phyloP scores from a whole-genome alignment of 2,888 invertebrate genomes.

The Bibio marci region DNA sequence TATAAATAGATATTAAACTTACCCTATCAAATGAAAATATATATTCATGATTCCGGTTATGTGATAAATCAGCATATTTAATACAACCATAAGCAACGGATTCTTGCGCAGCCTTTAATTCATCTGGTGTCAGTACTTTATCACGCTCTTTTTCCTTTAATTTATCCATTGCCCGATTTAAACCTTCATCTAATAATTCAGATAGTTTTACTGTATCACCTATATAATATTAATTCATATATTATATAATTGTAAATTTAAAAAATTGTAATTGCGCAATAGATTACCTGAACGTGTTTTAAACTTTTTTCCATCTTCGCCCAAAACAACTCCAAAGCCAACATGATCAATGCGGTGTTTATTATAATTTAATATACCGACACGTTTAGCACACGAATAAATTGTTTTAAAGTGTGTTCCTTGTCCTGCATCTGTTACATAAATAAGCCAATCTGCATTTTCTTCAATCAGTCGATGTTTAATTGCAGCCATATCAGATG shows the following conservation, averaged over 20 bases:
- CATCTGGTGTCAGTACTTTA: constrained; percentile 60
- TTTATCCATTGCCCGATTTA: constrained; percentile 65
- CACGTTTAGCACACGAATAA: constrained; percentile 60
- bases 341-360: constrained; percentile 71
- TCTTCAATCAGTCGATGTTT: constrained; percentile 71
- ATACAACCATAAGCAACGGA: constrained; percentile 96
- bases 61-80: constrained; percentile 92
- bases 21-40: constrained; percentile 90
- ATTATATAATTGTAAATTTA: too few relatives aligned
- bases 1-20: not conserved
- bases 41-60: constrained; percentile 86
- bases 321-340: constrained; percentile 90
- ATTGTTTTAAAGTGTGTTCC: constrained; percentile 44
- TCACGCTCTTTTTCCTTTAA: constrained; percentile 75
- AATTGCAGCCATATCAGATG: constrained; percentile 90
- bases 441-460: constrained; percentile 74
- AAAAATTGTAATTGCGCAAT: too few relatives aligned
- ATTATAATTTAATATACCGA: constrained; percentile 50
- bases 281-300: constrained; percentile 95
- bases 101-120: constrained; percentile 68
- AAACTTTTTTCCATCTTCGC: constrained; percentile 98
- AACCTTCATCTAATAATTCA: constrained; percentile 82
- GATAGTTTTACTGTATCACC: constrained; percentile 70
- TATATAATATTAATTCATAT: too few relatives aligned
- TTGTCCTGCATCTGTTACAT: constrained; percentile 91